Conservation (phyloP, 2,113 vertebrate genomes). For the Channa maculata region DNA sequence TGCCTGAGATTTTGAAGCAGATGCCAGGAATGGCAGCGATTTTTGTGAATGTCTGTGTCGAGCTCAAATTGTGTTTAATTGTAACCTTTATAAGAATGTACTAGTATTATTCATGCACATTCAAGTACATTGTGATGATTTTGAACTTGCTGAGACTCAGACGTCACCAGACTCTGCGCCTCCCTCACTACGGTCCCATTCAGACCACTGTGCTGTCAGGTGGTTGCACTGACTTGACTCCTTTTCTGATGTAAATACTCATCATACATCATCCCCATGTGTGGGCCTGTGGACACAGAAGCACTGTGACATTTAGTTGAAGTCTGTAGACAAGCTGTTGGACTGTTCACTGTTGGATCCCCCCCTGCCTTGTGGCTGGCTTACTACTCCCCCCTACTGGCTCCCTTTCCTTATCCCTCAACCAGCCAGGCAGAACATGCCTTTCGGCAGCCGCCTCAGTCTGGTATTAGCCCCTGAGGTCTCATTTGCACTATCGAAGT, state of each 20-base stretch:
- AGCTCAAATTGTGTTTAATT: slow-evolving; percentile 33
- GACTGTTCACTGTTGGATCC: slow-evolving; percentile 21
- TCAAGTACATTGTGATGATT: not conserved
- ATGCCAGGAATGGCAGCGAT: not conserved
- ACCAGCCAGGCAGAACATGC: slow-evolving; percentile 60
- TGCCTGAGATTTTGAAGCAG: slow-evolving; percentile 38
- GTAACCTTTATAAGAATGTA: slow-evolving; percentile 43
- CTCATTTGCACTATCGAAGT: slow-evolving; percentile 62
- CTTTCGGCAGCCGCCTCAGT: slow-evolving; percentile 35
- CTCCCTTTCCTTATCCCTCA: not conserved
- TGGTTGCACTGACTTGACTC: slow-evolving; percentile 38
- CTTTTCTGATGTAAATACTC: slow-evolving; percentile 66
- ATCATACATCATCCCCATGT: slow-evolving; percentile 20
- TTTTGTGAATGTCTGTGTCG: slow-evolving; percentile 18
- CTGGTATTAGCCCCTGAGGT: slow-evolving; percentile 38
- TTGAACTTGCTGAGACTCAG: slow-evolving; percentile 20
- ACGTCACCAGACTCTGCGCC: slow-evolving; percentile 23
- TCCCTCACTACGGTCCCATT: not conserved
- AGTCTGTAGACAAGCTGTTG: slow-evolving; percentile 19
- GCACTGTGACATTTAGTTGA: slow-evolving; percentile 50
- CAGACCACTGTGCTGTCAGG: slow-evolving; percentile 47
- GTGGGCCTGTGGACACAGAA: slow-evolving; percentile 50
- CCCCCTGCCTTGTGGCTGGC: slow-evolving; percentile 5
- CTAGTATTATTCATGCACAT: slow-evolving; percentile 4
- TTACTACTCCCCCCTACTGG: not conserved